Evolutionary conservation across 2,888 invertebrate species (phyloP).

Genomic region (Amphipoea oculea): DNA sequence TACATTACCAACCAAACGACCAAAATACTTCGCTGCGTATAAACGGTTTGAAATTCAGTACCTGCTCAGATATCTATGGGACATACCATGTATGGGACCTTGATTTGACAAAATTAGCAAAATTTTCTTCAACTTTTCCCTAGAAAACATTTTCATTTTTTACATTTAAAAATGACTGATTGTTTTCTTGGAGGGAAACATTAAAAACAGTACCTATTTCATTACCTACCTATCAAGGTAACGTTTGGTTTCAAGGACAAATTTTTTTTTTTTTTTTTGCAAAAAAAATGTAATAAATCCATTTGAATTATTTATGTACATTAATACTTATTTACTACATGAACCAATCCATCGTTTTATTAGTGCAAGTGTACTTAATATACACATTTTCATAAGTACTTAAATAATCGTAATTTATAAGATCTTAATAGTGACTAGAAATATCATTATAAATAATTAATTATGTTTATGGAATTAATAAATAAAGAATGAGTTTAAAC

Average conservation of each 20-base stretch:
- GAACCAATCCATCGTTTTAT: constrained; percentile 65
- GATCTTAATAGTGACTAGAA: constrained; percentile 83
- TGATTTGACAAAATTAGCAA: background rate
- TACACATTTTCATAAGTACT: constrained; percentile 77
- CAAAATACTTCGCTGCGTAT: background rate
- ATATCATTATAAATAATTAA: constrained; percentile 78
- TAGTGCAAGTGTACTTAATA: constrained; percentile 77
- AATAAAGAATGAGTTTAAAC: constrained; percentile 83
- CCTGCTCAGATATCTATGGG: no score
- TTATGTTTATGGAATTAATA: constrained; percentile 85
- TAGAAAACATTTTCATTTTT: constrained; percentile 59
- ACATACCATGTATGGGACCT: no score
- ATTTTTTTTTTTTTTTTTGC: background rate
- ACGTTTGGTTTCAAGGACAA: background rate
- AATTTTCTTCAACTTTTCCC: background rate
- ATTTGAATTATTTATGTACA: constrained; percentile 46
- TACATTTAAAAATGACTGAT: constrained; percentile 56
- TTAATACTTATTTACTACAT: constrained; percentile 51
- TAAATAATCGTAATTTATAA: constrained; percentile 82
- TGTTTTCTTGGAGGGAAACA: constrained; percentile 13
- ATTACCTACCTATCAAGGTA: background rate
- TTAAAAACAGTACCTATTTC: constrained; percentile 1
- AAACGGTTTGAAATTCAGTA: background rate
- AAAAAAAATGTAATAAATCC: constrained; percentile 52
- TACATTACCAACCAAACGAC: constrained; percentile 46